phyloP scores from a whole-genome alignment of 1,140 invertebrate species.

The Dendroctonus ponderosae region DNA sequence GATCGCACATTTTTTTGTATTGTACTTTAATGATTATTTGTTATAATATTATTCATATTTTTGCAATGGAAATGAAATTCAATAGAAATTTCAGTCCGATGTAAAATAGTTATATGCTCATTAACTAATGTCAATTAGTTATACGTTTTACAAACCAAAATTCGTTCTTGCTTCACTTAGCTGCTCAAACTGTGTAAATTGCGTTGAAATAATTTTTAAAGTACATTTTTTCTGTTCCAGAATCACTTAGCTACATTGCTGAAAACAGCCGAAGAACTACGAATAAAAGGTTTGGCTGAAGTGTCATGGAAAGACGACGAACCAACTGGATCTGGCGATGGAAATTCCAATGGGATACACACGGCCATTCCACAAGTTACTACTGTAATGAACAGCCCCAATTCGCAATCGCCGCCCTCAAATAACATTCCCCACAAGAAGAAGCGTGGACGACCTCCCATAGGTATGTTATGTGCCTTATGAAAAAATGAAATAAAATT shows the following conservation, averaged over 20 bases:
- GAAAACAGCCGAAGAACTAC: conserved; percentile 87
- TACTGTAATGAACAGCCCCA: conserved; percentile 48
- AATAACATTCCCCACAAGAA: conserved; percentile 38
- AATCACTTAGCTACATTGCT: conserved; percentile 79
- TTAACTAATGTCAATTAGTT: too few relatives aligned
- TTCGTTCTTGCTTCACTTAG: too few relatives aligned
- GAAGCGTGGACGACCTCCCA: conserved; percentile 63
- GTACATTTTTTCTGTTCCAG: conserved; percentile 52
- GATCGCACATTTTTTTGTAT: too few relatives aligned
- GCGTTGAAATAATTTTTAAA: too few relatives aligned
- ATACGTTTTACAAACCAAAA: too few relatives aligned
- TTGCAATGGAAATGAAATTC: too few relatives aligned
- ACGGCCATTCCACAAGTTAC: conserved; percentile 51
- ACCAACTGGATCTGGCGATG: conserved; percentile 48
- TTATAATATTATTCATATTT: too few relatives aligned
- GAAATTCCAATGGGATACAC: conserved; percentile 53
- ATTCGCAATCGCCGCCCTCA: conserved; percentile 21
- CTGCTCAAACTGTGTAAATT: too few relatives aligned
- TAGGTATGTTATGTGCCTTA: conserved; percentile 39
- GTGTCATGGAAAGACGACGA: conserved; percentile 76
- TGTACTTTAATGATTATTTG: too few relatives aligned
- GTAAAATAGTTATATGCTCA: too few relatives aligned
- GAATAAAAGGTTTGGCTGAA: conserved; percentile 88
- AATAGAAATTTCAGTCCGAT: too few relatives aligned
- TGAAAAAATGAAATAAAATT: not conserved